Conservation (phyloP, 1,140 invertebrate species). For the Onthophagus taurus region DNA sequence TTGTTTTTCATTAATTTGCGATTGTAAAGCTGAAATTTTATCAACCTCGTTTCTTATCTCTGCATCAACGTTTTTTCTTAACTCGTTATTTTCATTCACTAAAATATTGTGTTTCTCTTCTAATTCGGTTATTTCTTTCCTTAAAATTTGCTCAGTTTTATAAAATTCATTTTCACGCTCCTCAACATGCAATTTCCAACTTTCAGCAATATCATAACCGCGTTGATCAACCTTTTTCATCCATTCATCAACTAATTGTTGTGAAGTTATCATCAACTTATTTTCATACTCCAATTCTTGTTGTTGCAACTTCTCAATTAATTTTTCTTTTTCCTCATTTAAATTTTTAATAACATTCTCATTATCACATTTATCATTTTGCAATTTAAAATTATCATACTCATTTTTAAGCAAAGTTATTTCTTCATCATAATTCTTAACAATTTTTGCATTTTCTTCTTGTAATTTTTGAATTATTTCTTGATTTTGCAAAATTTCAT, state of each 20-base stretch:
- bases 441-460: constrained; percentile 5
- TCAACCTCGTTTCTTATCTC: constrained; percentile 36
- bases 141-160: constrained; percentile 41
- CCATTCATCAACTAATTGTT: constrained; percentile 35
- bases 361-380: no score
- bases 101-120: constrained; percentile 44
- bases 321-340: constrained; percentile 12
- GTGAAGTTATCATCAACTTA: constrained; percentile 34
- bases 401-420: background rate
- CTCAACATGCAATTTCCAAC: constrained; percentile 54
- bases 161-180: constrained; percentile 49
- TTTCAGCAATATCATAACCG: constrained; percentile 51
- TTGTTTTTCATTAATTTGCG: constrained; percentile 36
- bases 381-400: no score
- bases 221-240: constrained; percentile 47
- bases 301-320: constrained; percentile 20
- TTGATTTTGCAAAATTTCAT: no score
- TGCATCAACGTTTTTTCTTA: constrained; percentile 34
- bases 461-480: constrained; percentile 29
- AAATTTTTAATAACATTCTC: constrained; percentile 7
- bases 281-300: constrained; percentile 30
- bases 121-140: constrained; percentile 36
- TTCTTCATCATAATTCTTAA: background rate
- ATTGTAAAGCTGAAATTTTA: constrained; percentile 32
- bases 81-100: constrained; percentile 37